Evolutionary conservation across 2,797 vertebrate genomes (phyloP).

Genomic region (Margarornis squamiger): DNA sequence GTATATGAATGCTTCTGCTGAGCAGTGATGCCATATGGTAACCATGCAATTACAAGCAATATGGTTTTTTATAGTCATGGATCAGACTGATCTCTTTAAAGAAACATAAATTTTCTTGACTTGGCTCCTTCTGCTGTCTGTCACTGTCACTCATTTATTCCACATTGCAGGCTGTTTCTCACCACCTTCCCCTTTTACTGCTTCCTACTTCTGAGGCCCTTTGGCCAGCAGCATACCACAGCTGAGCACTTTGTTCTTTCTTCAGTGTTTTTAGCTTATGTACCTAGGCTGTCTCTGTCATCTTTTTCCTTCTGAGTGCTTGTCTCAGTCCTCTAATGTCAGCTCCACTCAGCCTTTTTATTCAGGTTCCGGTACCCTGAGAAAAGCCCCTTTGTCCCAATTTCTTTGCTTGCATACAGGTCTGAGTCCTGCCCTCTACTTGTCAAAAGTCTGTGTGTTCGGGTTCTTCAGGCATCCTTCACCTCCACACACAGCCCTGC

Average conservation of each 20-base stretch:
- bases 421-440: neutral
- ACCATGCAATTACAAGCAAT: neutral
- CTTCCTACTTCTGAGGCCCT: neutral
- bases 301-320: neutral
- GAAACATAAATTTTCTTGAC: neutral
- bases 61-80: neutral
- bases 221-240: neutral
- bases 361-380: neutral
- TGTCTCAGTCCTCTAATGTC: neutral
- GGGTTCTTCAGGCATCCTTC: neutral
- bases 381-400: neutral
- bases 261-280: neutral
- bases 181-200: neutral
- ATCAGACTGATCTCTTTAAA: neutral
- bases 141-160: neutral
- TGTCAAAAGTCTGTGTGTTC: neutral
- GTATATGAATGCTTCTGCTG: neutral
- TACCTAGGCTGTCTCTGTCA: neutral
- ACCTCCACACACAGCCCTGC: neutral
- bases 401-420: neutral
- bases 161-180: neutral
- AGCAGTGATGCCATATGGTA: conserved; percentile 1
- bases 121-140: neutral
- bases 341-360: neutral
- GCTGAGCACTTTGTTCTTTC: neutral